A percentile compares a stretch with the other conserved stretches of the same genome.
phyloP scores from a whole-genome alignment of 1,140 invertebrate species.

The Teleogryllus occipitalis region DNA sequence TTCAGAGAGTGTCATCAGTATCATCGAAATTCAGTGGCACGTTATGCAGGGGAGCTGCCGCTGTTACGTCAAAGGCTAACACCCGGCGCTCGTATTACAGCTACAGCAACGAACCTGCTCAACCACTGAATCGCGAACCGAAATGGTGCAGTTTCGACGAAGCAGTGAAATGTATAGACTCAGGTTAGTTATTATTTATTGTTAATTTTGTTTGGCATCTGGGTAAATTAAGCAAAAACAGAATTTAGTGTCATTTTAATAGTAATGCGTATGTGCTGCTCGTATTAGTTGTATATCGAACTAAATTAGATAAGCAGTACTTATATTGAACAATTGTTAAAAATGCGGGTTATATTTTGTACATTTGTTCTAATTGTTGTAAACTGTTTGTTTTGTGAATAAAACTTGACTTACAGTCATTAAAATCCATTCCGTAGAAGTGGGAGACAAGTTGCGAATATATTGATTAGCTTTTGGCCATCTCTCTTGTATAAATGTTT shows the following conservation, averaged over 20 bases:
- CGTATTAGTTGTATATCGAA: background rate
- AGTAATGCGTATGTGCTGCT: background rate
- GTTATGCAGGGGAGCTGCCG: background rate
- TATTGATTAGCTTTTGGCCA: too few relatives aligned
- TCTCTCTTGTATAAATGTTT: too few relatives aligned
- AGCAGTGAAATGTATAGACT: constrained; percentile 30
- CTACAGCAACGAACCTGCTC: constrained; percentile 19
- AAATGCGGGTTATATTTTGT: too few relatives aligned
- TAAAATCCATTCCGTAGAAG: too few relatives aligned
- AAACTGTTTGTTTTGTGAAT: too few relatives aligned
- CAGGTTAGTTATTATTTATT: constrained; percentile 15
- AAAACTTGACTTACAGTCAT: too few relatives aligned
- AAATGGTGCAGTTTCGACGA: constrained; percentile 37
- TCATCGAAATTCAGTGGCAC: background rate
- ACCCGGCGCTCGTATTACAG: constrained; percentile 15
- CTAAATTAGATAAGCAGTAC: background rate
- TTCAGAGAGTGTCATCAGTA: background rate
- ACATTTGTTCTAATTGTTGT: too few relatives aligned
- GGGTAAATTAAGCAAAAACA: background rate
- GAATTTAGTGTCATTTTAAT: background rate
- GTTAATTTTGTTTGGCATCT: background rate
- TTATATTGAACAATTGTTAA: background rate
- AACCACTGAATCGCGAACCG: constrained; percentile 31
- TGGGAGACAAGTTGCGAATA: too few relatives aligned
- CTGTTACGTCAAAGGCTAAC: constrained; percentile 10